These are phyloP conservation scores for Caenorhabditis sulstoni DNA, from an alignment of 2,888 invertebrate species.

Conservation along the genomic window DNA sequence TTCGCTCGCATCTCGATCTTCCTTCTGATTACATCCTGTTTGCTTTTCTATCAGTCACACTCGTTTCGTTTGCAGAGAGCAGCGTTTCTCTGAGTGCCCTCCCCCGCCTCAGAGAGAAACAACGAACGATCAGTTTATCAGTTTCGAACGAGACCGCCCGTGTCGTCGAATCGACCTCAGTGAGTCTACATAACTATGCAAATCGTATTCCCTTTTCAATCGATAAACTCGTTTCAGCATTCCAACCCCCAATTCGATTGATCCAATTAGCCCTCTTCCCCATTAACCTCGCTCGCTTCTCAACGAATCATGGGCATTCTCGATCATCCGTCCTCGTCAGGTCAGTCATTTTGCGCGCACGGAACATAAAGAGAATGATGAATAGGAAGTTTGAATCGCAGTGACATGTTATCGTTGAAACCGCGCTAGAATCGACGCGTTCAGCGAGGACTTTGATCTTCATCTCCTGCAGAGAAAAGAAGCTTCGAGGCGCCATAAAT, in stretches of 20 bases:
- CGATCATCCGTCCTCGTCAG: conserved; percentile 55
- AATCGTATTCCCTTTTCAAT: background rate
- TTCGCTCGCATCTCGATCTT: conserved; percentile 5
- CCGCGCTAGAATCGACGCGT: conserved; percentile 18
- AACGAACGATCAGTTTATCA: conserved; percentile 44
- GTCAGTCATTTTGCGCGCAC: conserved; percentile 23
- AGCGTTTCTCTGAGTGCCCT: conserved; percentile 27
- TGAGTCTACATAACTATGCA: conserved; percentile 23
- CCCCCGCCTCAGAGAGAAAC: conserved; percentile 12
- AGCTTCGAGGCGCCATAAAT: conserved; percentile 8
- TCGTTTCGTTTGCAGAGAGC: conserved; percentile 19
- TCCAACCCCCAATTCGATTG: conserved; percentile 10
- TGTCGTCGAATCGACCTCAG: conserved; percentile 3
- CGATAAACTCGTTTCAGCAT: background rate
- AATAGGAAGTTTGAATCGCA: conserved; percentile 9
- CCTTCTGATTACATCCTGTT: conserved; percentile 12
- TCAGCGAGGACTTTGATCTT: conserved; percentile 10
- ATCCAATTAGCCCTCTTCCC: conserved; percentile 34
- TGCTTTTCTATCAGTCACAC: conserved; percentile 18
- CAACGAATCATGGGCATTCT: conserved; percentile 45
- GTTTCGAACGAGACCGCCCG: conserved; percentile 36
- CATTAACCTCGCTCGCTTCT: conserved; percentile 8
- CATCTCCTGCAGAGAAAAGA: background rate
- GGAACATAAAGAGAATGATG: conserved; percentile 27
- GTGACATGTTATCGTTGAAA: conserved; percentile 47